phyloP scores from a whole-genome alignment of 2,797 vertebrate genomes.

The Morelia viridis region DNA sequence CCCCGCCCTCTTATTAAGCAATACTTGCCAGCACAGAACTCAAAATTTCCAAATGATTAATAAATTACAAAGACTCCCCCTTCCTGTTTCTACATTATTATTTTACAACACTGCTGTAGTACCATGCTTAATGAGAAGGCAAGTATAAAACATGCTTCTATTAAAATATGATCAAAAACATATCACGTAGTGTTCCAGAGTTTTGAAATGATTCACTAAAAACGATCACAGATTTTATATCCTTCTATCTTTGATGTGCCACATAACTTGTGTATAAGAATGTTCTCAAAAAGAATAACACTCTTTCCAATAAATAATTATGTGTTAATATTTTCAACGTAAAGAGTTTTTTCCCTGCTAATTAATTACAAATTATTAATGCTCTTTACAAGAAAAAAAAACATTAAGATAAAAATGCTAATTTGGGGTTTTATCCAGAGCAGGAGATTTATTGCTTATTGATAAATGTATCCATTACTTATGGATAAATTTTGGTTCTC shows the following conservation, averaged over 20 bases:
- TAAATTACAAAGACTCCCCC: constrained; percentile 3
- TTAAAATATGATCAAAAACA: constrained; percentile 29
- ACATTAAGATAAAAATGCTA: background rate
- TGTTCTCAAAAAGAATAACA: background rate
- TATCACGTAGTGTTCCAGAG: constrained; percentile 38
- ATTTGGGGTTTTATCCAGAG: background rate
- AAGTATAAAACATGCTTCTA: constrained; percentile 30
- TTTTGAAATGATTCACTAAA: constrained; percentile 18
- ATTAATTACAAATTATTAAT: background rate
- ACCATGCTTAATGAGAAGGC: constrained; percentile 22
- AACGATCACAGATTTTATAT: constrained; percentile 12
- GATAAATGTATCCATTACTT: too few species aligned
- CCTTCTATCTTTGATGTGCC: background rate
- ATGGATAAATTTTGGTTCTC: background rate
- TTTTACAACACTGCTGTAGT: constrained; percentile 38
- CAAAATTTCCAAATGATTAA: constrained; percentile 14
- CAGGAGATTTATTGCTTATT: background rate
- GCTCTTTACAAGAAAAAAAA: background rate
- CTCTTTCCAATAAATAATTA: background rate
- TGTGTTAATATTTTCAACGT: background rate
- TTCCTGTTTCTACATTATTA: constrained; percentile 23
- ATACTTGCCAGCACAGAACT: constrained; percentile 12
- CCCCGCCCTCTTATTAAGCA: background rate
- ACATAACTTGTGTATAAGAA: constrained; percentile 16
- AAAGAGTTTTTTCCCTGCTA: constrained; percentile 11